Evolutionary conservation across 1,140 invertebrate species (phyloP), one percentile per base, ranked within the genome.

Genomic region (Cardiocondyla obscurior): DNA sequence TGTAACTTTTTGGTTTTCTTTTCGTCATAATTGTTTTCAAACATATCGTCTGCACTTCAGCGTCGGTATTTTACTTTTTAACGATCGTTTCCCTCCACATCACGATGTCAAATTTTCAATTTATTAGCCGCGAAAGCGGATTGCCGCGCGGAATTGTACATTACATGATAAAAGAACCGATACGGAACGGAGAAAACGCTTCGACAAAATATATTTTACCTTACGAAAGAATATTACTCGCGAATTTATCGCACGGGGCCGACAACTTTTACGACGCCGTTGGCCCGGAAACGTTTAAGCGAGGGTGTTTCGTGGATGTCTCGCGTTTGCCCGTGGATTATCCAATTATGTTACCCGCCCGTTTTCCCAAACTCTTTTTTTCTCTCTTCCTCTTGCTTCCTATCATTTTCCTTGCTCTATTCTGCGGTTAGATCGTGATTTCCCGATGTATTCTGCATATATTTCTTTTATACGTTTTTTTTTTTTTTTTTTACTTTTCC

Each of bases 291-390:
- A 79, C 46, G 62, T 67, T 79, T 53, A 69, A 53, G 25, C 62
- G 74, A 39, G 62, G 62, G 55, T 46, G 46, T 79, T 67, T 39
- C 46, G 22, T 28, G 33, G 46, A 33, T 53, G 74, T 69, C 62
- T 16, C 22, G 22, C n/a, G 60, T 28, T 44, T 49, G 33, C 62
- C 62, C 16, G 46, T 46, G 33, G 74, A 64, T 77, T 67, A 67
- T 69, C 74, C 74, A 79, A 79, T 79, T 79, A 69, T 25, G 65
- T 67, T 79, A 67, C 69, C 16, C 62, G 46, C 46, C 12, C 22
- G 16, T n/a, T n/a, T n/a, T n/a, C 51, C 44, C 22, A 19, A 60
- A 2, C 33, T 77, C 46, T 39, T 30, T 39, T 30, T 65, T 3
- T 19, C 14, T 19, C 28, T 8, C 14, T 30, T 51, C 2, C 19